A percentile compares a stretch with the other conserved stretches of the same genome.
Evolutionary conservation across 2,888 invertebrate species (phyloP).

Genomic region (Oasisia sp.): DNA sequence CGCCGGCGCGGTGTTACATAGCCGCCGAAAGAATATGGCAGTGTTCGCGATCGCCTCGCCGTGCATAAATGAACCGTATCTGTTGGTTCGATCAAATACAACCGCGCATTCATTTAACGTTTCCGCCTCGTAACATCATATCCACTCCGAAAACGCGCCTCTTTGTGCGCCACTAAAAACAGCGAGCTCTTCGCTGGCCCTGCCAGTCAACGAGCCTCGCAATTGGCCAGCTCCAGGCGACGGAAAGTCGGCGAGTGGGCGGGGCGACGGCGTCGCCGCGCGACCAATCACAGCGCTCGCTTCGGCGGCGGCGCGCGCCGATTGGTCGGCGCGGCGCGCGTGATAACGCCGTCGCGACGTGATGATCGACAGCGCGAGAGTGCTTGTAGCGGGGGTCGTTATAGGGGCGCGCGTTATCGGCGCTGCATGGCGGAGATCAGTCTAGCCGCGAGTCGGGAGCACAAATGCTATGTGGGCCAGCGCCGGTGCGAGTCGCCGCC

Average conservation of each 20-base stretch:
- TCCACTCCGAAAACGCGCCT: constrained; percentile 1
- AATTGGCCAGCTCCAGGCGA: background rate
- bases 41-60: background rate
- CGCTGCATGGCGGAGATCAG: constrained; percentile 17
- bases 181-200: background rate
- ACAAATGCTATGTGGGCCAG: constrained; percentile 17
- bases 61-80: background rate
- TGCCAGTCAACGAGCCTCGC: background rate
- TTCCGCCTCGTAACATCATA: constrained; percentile 11
- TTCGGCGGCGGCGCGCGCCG: background rate
- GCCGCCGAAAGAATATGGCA: background rate
- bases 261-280: background rate
- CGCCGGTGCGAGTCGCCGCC: background rate
- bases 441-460: background rate
- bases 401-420: constrained; percentile 11
- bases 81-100: constrained; percentile 4
- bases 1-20: background rate
- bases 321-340: background rate
- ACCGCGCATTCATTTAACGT: constrained; percentile 6
- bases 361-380: background rate
- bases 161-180: background rate
- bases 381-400: constrained; percentile 1
- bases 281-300: background rate
- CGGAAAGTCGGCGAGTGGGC: background rate
- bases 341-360: constrained; percentile 1